Evolutionary conservation across 2,888 invertebrate genomes (phyloP).

Genomic region (Nemurella pictetii): DNA sequence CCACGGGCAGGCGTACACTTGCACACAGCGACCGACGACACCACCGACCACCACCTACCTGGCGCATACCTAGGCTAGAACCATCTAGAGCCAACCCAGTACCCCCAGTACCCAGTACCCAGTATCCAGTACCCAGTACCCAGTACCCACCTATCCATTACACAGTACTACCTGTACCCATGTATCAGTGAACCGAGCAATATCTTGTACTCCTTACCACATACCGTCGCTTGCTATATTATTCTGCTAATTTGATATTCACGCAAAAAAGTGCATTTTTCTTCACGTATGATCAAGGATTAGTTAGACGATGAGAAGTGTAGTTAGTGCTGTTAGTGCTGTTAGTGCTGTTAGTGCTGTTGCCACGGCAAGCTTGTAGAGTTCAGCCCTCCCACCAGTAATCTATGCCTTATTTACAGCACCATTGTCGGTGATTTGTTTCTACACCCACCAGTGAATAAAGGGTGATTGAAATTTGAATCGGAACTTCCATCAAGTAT

Average conservation of each 20-base stretch:
- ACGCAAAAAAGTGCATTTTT: conserved; percentile 13
- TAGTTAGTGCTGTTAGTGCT: background rate
- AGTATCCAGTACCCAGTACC: too few species aligned
- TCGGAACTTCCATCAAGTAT: too few species aligned
- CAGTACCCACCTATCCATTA: too few species aligned
- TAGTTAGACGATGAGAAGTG: background rate
- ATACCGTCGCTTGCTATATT: background rate
- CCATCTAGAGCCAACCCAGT: too few species aligned
- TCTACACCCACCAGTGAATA: too few species aligned
- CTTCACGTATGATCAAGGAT: background rate
- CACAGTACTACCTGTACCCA: too few species aligned
- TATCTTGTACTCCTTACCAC: too few species aligned
- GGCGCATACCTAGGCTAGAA: too few species aligned
- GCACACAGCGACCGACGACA: background rate
- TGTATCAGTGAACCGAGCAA: too few species aligned
- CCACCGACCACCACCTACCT: background rate
- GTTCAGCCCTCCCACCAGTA: background rate
- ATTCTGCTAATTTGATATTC: conserved; percentile 22
- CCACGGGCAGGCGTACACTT: background rate
- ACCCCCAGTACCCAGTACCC: too few species aligned
- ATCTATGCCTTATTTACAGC: background rate
- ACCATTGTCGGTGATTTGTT: background rate
- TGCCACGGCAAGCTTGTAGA: too few species aligned
- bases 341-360: background rate
- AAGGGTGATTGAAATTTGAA: background rate